Base-by-base conservation (phyloP, 1,140 invertebrate species). In the Daktulosphaira vitifoliae region DNA sequence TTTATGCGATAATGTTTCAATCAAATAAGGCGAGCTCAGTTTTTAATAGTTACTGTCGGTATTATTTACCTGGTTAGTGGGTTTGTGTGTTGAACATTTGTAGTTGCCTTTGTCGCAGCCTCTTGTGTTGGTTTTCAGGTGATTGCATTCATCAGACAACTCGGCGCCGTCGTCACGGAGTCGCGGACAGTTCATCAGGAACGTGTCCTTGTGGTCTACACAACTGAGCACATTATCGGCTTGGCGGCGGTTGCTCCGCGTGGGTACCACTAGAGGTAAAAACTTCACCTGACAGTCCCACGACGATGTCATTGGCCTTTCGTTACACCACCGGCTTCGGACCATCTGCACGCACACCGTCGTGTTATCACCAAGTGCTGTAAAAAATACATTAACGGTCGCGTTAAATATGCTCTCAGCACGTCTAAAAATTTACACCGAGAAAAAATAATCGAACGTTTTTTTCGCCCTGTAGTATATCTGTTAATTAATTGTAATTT, bases 221-320 rank as follows among this genome's bases (percentile, higher is more conserved):
- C 56, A 62, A 2, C 0, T 20, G 3, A 62, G 25, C 11, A 62
- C 44, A 18, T 62, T 62, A 25, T 62, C 56, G 18, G 56, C 23
- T 7, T 62, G 42, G 5, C 11, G 16, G n/a, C 56, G 42, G 1
- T 16, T 16, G 11, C 56, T 62, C 0, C 5, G 16, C 3, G 25
- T 33, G 6, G 56, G 56, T 23, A 62, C 56, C 16, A 62, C 42
- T 11, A 62, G 16, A 5, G 56, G 56, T 6, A 62, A 13, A 2
- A 62, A 62, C 6, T 46, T 48, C 16, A 62, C 56, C 13, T 62
- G 56, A 33, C 56, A 62, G 16, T 62, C 56, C 56, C 56, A 62
- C 16, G 39, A 48, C 5, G 56, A 62, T 2, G 56, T 62, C 42
- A 48, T 48, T 11, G 56, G 56, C 1, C 56, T 38, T 11, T 62